phyloP scores from a whole-genome alignment of 2,888 invertebrate genomes.

The Polydrusus pterygomalis region DNA sequence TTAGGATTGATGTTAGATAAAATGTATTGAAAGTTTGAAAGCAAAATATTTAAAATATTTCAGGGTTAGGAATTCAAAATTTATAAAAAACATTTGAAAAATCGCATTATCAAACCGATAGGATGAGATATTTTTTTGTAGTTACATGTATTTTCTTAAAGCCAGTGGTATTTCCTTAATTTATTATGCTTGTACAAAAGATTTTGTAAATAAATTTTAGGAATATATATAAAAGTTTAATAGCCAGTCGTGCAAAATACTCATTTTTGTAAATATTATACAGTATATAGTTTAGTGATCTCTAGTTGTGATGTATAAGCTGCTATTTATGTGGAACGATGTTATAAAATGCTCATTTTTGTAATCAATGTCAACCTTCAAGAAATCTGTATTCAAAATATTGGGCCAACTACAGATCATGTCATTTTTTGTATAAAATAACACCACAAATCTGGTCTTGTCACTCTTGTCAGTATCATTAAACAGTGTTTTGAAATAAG shows the following conservation, averaged over 20 bases:
- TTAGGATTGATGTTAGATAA: no score
- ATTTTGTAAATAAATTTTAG: slow-evolving; percentile 48
- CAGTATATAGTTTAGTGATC: slow-evolving; percentile 68
- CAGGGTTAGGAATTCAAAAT: neutral
- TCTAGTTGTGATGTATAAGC: slow-evolving; percentile 67
- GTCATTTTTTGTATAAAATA: slow-evolving; percentile 28
- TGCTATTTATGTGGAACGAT: slow-evolving; percentile 65
- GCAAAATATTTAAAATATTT: no score
- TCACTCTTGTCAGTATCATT: neutral
- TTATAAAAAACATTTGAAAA: neutral
- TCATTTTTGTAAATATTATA: slow-evolving; percentile 68
- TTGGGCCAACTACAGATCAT: slow-evolving; percentile 8
- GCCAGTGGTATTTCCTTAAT: slow-evolving; percentile 68
- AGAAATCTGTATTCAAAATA: slow-evolving; percentile 27
- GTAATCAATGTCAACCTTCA: slow-evolving; percentile 49
- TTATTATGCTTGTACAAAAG: slow-evolving; percentile 62
- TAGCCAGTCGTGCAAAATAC: slow-evolving; percentile 69
- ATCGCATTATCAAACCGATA: neutral
- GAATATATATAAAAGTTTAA: slow-evolving; percentile 56
- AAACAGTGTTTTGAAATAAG: neutral
- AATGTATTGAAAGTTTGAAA: no score
- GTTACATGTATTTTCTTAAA: slow-evolving; percentile 56
- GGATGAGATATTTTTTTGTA: slow-evolving; percentile 15
- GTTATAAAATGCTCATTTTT: slow-evolving; percentile 67
- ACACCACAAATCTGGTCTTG: neutral